A percentile compares a stretch with the other conserved stretches of the same genome.
Conservation (phyloP, 2,888 invertebrate species). For the Koerneria pararmatus region DNA sequence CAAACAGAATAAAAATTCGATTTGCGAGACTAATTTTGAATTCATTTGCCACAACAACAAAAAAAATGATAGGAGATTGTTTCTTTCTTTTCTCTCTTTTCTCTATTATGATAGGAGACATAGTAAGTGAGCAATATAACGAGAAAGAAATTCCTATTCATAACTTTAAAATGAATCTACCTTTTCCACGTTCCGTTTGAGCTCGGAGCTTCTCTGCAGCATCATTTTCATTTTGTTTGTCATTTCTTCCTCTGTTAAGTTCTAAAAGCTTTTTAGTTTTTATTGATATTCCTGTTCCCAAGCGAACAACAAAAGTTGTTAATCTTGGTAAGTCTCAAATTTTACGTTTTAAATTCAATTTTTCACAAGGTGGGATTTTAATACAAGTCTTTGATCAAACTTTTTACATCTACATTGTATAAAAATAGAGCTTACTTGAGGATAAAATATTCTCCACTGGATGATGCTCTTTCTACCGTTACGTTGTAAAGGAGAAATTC, state of each 20-base stretch:
- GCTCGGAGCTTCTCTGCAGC: not conserved
- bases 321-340: not conserved
- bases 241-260: slow-evolving; percentile 13
- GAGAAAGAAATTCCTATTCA: not conserved
- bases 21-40: too few relatives aligned
- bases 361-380: too few relatives aligned
- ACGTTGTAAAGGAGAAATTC: slow-evolving; percentile 18
- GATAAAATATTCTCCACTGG: not conserved
- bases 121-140: too few relatives aligned
- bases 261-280: too few relatives aligned
- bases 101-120: too few relatives aligned
- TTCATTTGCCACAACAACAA: too few relatives aligned
- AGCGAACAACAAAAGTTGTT: not conserved
- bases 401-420: not conserved
- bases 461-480: not conserved
- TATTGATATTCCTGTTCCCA: too few relatives aligned
- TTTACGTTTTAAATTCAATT: not conserved
- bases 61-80: too few relatives aligned
- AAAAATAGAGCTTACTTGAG: not conserved
- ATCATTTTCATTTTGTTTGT: slow-evolving; percentile 3
- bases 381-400: not conserved
- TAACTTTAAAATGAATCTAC: not conserved
- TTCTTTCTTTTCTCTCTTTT: too few relatives aligned
- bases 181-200: slow-evolving; percentile 3
- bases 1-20: too few relatives aligned